phyloP scores from a whole-genome alignment of 2,888 invertebrate species.

The Dynastes grantii region DNA sequence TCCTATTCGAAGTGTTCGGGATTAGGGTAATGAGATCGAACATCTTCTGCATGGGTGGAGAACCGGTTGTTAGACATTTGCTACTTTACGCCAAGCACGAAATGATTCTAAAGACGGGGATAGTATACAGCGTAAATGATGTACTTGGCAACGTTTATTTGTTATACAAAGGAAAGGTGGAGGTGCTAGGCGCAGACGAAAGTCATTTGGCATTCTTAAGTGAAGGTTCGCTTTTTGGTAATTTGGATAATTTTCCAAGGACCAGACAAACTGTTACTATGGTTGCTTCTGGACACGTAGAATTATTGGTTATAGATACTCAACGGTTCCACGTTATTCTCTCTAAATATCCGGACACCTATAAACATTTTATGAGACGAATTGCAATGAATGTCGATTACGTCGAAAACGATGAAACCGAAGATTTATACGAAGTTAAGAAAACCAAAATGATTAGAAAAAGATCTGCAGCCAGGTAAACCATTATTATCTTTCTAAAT shows the following conservation, averaged over 20 bases:
- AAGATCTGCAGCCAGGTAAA: slow-evolving; percentile 15
- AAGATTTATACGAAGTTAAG: not conserved
- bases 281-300: slow-evolving; percentile 59
- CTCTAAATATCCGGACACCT: slow-evolving; percentile 53
- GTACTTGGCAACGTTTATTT: slow-evolving; percentile 56
- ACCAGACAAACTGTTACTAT: slow-evolving; percentile 57
- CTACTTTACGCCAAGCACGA: slow-evolving; percentile 50
- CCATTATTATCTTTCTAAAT: not conserved
- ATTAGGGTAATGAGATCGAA: slow-evolving; percentile 46
- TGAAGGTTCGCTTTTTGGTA: slow-evolving; percentile 59
- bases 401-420: slow-evolving; percentile 44
- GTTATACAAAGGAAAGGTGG: slow-evolving; percentile 57
- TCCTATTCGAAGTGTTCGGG: slow-evolving; percentile 55
- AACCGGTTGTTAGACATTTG: slow-evolving; percentile 53
- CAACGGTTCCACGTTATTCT: slow-evolving; percentile 55
- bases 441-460: slow-evolving; percentile 19
- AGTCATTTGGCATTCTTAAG: slow-evolving; percentile 54
- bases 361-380: slow-evolving; percentile 48
- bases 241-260: slow-evolving; percentile 54
- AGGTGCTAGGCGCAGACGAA: slow-evolving; percentile 59
- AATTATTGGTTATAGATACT: slow-evolving; percentile 55
- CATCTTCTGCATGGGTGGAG: slow-evolving; percentile 51
- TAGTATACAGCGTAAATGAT: slow-evolving; percentile 56
- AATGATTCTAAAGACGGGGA: slow-evolving; percentile 49
- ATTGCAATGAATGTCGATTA: slow-evolving; percentile 56